Base-by-base conservation (phyloP, 2,797 vertebrate species). In the Coregonus sp. region DNA sequence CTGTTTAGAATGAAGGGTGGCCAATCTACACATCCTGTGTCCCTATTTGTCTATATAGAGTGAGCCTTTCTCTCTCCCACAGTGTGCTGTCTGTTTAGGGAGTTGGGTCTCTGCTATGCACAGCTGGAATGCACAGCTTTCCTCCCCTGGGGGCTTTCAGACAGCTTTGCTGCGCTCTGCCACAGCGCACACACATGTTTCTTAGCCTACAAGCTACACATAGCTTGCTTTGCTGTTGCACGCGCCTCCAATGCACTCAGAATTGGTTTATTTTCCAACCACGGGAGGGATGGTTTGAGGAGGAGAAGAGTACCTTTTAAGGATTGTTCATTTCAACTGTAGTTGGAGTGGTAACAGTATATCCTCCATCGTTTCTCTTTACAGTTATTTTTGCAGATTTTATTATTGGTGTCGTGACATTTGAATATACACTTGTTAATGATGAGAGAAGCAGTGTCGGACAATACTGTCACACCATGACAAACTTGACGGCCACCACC, bases 111-210 rank as follows among this genome's bases (percentile, higher is more conserved):
- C 12, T 33, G 31, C 63, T 72, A 25, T 4, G 5, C 61, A 72
- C 47, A 73, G 61, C 76, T 77, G 76, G 59, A 77, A 40, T n/a
- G n/a, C n/a, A n/a, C n/a, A n/a, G n/a, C n/a, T n/a, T 20, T 61
- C 69, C 40, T 5, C 29, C 66, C 35, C 35, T 25, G 15, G 29
- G 15, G 4, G 59, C 6, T 40, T 73, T 68, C 35, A 73, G 51
- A 25, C 70, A 73, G 71, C 63, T 78, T 61, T 67, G 25, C 31
- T 37, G 51, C 25, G 31, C 12, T 72, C 33, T 56, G 71, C 9
- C 18, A 18, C 7, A 56, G 14, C 37, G 40, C 69, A 50, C 69
- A 14, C 18, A 12, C n/a, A n/a, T 6, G 7, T 70, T 50, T 20
- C n/a, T 50, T n/a, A 20, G 37, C 18, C 37, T 70, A 5, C 40